A percentile compares a stretch with the other conserved stretches of the same genome.
Conservation (phyloP, 2,888 invertebrate genomes). For the Nomada ruficornis region DNA sequence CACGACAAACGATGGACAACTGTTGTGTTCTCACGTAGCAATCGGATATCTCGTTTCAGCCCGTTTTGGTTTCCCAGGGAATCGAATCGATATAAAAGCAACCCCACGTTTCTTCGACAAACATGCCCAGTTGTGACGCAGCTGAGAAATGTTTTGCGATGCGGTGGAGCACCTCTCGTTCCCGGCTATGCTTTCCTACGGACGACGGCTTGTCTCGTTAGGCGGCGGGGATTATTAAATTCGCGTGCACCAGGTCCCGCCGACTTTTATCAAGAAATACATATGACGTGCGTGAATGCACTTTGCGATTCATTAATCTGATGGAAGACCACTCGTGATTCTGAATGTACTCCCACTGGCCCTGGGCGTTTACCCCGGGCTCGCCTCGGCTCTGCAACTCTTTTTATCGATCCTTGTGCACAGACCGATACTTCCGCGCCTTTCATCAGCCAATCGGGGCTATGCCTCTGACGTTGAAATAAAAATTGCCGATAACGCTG, state of each 20-base stretch:
- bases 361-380: constrained; percentile 58
- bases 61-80: background rate
- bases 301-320: constrained; percentile 65
- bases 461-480: constrained; percentile 39
- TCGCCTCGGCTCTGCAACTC: constrained; percentile 56
- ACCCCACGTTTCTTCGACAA: background rate
- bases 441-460: constrained; percentile 58
- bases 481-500: constrained; percentile 40
- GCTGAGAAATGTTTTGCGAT: constrained; percentile 25
- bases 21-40: background rate
- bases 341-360: constrained; percentile 56
- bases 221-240: constrained; percentile 49
- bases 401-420: constrained; percentile 69
- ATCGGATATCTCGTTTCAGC: too few relatives aligned
- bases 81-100: constrained; percentile 21
- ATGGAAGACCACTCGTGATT: constrained; percentile 66
- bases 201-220: constrained; percentile 39
- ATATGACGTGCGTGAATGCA: constrained; percentile 59
- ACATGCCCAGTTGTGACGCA: constrained; percentile 5
- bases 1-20: background rate
- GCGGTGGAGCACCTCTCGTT: constrained; percentile 8
- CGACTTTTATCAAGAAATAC: constrained; percentile 60
- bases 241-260: constrained; percentile 47
- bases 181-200: constrained; percentile 11
- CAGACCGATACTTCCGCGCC: constrained; percentile 66